These are phyloP conservation scores for Vanessa atalanta DNA, from an alignment of 1,140 invertebrate species.

Conservation along the genomic window DNA sequence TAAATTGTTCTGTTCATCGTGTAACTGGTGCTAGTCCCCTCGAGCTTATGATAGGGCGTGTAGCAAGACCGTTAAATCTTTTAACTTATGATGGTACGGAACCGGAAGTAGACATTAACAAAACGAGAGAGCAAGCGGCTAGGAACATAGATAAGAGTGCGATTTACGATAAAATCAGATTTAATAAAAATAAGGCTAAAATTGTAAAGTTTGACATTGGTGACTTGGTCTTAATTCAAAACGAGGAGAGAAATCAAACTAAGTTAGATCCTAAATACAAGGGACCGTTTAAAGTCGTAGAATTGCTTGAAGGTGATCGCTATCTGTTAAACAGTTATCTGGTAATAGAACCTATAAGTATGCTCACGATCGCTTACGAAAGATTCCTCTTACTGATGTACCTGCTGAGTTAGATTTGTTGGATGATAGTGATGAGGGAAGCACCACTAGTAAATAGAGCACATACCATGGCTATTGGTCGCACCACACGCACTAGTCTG, in stretches of 20 bases:
- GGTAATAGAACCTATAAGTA: conserved; percentile 39
- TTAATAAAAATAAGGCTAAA: conserved; percentile 42
- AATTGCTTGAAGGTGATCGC: conserved; percentile 33
- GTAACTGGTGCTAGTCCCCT: conserved; percentile 31
- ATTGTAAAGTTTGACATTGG: conserved; percentile 6
- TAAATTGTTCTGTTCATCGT: conserved; percentile 32
- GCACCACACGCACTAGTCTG: conserved; percentile 5
- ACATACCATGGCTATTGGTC: conserved; percentile 11
- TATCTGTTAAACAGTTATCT: conserved; percentile 26
- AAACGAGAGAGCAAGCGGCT: conserved; percentile 25
- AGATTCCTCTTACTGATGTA: background rate
- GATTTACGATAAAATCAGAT: conserved; percentile 24
- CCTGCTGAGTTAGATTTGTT: conserved; percentile 5
- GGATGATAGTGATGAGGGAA: background rate
- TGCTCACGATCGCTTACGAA: conserved; percentile 22
- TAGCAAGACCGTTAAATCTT: conserved; percentile 35
- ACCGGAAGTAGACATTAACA: conserved; percentile 17
- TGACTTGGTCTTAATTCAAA: conserved; percentile 40
- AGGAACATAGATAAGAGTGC: conserved; percentile 24
- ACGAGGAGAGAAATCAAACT: conserved; percentile 36
- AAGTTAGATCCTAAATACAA: conserved; percentile 36
- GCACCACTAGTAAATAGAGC: background rate
- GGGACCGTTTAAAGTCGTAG: conserved; percentile 36
- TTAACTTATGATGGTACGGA: conserved; percentile 21
- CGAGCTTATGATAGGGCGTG: conserved; percentile 35